Percentiles rank a stretch among this genome's conserved stretches.
These are phyloP conservation scores for Drosophila leontia DNA, from an alignment of 1,140 invertebrate genomes.

Conservation along the genomic window DNA sequence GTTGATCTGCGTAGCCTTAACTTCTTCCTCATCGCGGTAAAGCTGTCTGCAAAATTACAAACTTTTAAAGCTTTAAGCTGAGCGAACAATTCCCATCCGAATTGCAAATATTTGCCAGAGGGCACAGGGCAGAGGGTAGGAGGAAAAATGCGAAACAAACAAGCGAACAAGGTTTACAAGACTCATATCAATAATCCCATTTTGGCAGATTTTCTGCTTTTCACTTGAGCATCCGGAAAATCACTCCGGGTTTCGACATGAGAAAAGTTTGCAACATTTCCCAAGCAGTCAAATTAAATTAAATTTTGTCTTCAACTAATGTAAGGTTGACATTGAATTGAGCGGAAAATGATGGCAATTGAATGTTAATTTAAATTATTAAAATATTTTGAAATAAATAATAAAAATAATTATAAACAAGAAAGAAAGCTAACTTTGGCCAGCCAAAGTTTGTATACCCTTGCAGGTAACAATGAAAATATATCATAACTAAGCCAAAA, in stretches of 20 bases:
- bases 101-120: constrained; percentile 48
- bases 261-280: constrained; percentile 22
- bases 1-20: constrained; percentile 58
- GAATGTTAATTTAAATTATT: neutral
- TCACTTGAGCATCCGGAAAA: constrained; percentile 32
- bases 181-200: constrained; percentile 80
- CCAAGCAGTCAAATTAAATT: constrained; percentile 21
- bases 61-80: constrained; percentile 77
- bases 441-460: too few species aligned
- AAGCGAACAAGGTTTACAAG: constrained; percentile 50
- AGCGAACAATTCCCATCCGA: constrained; percentile 33
- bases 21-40: constrained; percentile 29
- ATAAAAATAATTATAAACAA: too few species aligned
- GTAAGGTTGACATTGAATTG: constrained; percentile 7
- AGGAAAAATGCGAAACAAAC: constrained; percentile 14
- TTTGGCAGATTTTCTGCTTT: constrained; percentile 47
- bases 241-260: constrained; percentile 3
- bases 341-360: neutral
- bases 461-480: too few species aligned
- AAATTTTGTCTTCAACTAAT: constrained; percentile 9
- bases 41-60: constrained; percentile 51
- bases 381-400: neutral
- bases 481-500: too few species aligned
- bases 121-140: too few species aligned
- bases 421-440: too few species aligned